phyloP scores from a whole-genome alignment of 2,888 invertebrate species.

The Amorpha juglandis region DNA sequence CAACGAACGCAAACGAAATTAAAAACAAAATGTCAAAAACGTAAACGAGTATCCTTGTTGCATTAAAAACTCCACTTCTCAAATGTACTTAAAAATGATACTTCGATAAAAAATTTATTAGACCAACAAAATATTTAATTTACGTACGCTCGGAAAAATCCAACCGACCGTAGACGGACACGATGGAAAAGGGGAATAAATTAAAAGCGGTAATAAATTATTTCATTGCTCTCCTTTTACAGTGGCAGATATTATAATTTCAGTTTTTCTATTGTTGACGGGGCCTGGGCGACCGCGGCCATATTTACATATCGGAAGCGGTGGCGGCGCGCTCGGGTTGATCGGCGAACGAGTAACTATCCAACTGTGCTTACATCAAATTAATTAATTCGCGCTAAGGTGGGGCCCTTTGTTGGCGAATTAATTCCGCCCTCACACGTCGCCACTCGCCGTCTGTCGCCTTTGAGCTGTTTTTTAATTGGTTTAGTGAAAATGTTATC shows the following conservation, averaged over 20 bases:
- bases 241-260: constrained; percentile 45
- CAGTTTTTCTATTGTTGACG: constrained; percentile 42
- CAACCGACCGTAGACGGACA: constrained; percentile 12
- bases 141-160: constrained; percentile 24
- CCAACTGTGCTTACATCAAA: constrained; percentile 46
- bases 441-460: constrained; percentile 27
- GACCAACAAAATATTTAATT: constrained; percentile 30
- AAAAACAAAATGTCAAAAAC: not conserved
- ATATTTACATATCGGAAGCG: constrained; percentile 48
- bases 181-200: constrained; percentile 49
- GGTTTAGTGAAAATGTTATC: constrained; percentile 16
- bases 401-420: constrained; percentile 39
- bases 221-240: constrained; percentile 46
- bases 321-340: constrained; percentile 47
- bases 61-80: constrained; percentile 2
- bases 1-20: not conserved
- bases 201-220: constrained; percentile 50
- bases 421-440: constrained; percentile 40
- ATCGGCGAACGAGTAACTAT: constrained; percentile 52
- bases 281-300: constrained; percentile 34
- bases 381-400: constrained; percentile 60
- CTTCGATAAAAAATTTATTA: not conserved
- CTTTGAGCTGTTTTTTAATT: constrained; percentile 22
- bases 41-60: not conserved
- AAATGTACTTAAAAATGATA: constrained; percentile 6